Evolutionary conservation across 1,140 invertebrate species (phyloP).

Genomic region (Ceratina australensis): DNA sequence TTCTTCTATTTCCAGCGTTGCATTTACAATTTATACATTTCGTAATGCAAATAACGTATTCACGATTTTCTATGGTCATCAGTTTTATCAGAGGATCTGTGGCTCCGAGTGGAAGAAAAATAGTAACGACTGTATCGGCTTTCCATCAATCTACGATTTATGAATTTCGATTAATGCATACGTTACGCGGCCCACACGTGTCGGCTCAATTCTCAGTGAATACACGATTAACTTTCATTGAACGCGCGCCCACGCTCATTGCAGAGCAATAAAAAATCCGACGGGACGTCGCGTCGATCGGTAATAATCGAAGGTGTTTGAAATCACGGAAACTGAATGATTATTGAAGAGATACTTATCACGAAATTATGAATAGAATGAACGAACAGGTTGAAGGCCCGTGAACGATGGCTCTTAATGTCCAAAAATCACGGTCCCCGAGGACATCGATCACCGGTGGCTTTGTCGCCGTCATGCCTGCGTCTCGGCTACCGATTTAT

Average conservation of each 20-base stretch:
- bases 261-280: conserved; percentile 18
- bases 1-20: too few species aligned
- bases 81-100: too few species aligned
- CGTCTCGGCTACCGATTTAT: conserved; percentile 62
- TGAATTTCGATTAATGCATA: too few species aligned
- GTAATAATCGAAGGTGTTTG: too few species aligned
- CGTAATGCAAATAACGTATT: too few species aligned
- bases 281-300: neutral
- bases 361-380: neutral
- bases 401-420: conserved; percentile 33
- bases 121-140: too few species aligned
- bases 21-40: too few species aligned
- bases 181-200: neutral
- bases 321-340: too few species aligned
- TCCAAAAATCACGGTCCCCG: conserved; percentile 42
- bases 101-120: too few species aligned
- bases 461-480: conserved; percentile 68
- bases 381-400: conserved; percentile 22
- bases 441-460: conserved; percentile 68
- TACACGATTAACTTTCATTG: conserved; percentile 28
- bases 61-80: too few species aligned
- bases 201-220: conserved; percentile 11
- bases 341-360: neutral
- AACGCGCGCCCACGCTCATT: conserved; percentile 15
- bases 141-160: too few species aligned